Conservation (phyloP, 2,113 vertebrate genomes). For the Pelusios castaneus region DNA sequence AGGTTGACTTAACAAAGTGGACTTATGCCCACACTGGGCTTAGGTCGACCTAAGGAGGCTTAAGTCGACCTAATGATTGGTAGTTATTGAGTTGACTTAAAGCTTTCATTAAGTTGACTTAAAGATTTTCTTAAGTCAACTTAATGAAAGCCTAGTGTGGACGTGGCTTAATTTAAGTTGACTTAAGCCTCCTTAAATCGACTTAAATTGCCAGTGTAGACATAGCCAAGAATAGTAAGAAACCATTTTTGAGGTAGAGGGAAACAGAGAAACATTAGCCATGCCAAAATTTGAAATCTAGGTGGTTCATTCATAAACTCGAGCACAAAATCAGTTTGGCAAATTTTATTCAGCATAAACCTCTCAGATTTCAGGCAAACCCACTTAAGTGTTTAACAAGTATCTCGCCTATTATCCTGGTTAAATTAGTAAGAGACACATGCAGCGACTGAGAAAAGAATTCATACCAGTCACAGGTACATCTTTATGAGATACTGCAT, state of each 20-base stretch:
- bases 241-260: not conserved
- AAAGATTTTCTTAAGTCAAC: too few relatives aligned
- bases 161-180: too few relatives aligned
- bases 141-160: too few relatives aligned
- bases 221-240: not conserved
- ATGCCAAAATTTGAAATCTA: not conserved
- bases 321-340: not conserved
- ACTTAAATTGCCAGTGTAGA: too few relatives aligned
- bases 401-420: not conserved
- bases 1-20: too few relatives aligned
- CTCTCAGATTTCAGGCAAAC: not conserved
- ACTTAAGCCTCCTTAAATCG: too few relatives aligned
- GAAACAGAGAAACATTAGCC: not conserved
- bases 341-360: not conserved
- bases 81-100: too few relatives aligned
- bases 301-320: not conserved
- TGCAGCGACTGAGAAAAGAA: not conserved
- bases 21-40: too few relatives aligned
- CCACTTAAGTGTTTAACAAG: not conserved
- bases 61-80: too few relatives aligned
- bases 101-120: too few relatives aligned
- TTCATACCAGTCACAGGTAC: fast-evolving
- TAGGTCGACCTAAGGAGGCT: too few relatives aligned
- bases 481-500: not conserved
- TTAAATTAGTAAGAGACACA: not conserved